A percentile compares a stretch with the other conserved stretches of the same genome.
Conservation (phyloP, 1,140 invertebrate species). For the Eurosta solidaginis region DNA sequence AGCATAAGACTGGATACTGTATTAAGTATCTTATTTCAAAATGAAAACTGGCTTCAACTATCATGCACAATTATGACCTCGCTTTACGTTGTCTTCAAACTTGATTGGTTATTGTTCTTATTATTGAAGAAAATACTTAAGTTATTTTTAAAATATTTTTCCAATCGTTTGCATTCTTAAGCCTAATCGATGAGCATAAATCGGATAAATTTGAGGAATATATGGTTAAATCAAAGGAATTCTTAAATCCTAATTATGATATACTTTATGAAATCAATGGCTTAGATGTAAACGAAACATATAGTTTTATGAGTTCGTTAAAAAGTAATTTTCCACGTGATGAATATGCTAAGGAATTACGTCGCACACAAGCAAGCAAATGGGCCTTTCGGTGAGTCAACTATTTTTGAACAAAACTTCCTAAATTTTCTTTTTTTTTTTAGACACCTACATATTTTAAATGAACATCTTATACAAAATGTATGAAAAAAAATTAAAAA, state of each 20-base stretch:
- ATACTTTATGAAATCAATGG: slow-evolving; percentile 49
- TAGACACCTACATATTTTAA: neutral
- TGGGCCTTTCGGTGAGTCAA: slow-evolving; percentile 75
- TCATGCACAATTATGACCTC: too few species aligned
- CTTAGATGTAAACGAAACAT: slow-evolving; percentile 55
- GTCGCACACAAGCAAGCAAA: slow-evolving; percentile 86
- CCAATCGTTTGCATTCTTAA: slow-evolving; percentile 65
- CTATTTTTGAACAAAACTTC: neutral
- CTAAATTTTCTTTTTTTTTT: neutral
- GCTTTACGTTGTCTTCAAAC: too few species aligned
- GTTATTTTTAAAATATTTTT: neutral
- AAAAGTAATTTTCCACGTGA: slow-evolving; percentile 74
- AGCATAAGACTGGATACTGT: too few species aligned
- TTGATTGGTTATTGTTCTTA: too few species aligned
- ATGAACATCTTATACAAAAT: neutral
- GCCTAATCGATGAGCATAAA: slow-evolving; percentile 63
- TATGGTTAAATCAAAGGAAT: slow-evolving; percentile 81
- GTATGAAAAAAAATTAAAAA: neutral
- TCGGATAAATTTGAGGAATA: slow-evolving; percentile 73
- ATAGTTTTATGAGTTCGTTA: slow-evolving; percentile 75
- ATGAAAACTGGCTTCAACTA: too few species aligned
- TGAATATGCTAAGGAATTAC: slow-evolving; percentile 81
- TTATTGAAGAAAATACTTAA: neutral
- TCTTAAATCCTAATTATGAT: slow-evolving; percentile 86
- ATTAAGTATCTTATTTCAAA: too few species aligned